Evolutionary conservation across 2,888 invertebrate species (phyloP), one percentile per base, ranked within the genome.

Genomic region (Agrotis ipsilon): DNA sequence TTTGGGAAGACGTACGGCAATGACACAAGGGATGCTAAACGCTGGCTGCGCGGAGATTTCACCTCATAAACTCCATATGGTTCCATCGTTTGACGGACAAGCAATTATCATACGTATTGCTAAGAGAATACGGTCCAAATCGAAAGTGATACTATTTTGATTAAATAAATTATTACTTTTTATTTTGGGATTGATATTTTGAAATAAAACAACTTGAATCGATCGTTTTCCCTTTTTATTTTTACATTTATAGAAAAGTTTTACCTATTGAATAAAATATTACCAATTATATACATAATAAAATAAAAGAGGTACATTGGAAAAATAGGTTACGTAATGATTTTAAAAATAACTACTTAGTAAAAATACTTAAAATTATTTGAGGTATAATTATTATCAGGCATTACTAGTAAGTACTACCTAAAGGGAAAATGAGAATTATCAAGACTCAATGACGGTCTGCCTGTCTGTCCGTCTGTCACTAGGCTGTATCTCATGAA

Each of bases 1-100:
- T 97, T 97, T 92, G 98, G 98, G 11, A 97, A 97, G 89, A 98
- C 98, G 0, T 98, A 97, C 89, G 98, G 98, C 27, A 97, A 97
- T 82, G 97, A 97, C 86, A 97, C 98, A 0, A 95, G 97, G 84
- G 97, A 98, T 87, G 98, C 98, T 0, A 98, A 98, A 89, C 94
- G 97, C 77, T 98, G 98, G 97, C 92, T 98, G 59, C 96, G 97
- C 57, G 97, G 97, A 45, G 97, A 97, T 88, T 97, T 97, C 87
- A 90, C 93, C 45, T 91, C 94, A 82, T 93, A 86, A 91, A 74
- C 57, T 39, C 9, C 16, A 2, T 43, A 6, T 18, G 13, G 27
- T 18, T 46, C 19, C 46, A 65, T 52, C 21, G 43, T 21, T 18
- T 63, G 19, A 51, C 32, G 48, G 61, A 73, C 73, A 49, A 67